These are phyloP conservation scores for Theodoxus fluviatilis DNA, from an alignment of 2,888 invertebrate species.

Conservation along the genomic window DNA sequence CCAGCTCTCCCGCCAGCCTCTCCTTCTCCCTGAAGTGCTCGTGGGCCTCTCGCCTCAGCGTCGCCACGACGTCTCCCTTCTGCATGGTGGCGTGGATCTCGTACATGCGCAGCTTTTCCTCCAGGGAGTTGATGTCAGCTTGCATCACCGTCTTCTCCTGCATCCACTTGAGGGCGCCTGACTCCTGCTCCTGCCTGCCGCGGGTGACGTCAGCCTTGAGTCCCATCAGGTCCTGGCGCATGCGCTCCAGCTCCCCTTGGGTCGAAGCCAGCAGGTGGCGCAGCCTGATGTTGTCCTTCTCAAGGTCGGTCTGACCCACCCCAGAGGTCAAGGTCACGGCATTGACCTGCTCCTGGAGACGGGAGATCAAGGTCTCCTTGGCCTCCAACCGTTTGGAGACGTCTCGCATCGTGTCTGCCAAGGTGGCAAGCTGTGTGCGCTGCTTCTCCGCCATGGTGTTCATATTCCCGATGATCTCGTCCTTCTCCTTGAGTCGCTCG, in stretches of 20 bases:
- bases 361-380: constrained; percentile 43
- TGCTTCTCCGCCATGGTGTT: constrained; percentile 48
- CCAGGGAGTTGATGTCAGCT: constrained; percentile 41
- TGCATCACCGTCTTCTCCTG: constrained; percentile 45
- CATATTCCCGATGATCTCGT: constrained; percentile 51
- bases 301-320: constrained; percentile 43
- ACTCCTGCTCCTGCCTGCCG: constrained; percentile 44
- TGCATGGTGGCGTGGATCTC: constrained; percentile 44
- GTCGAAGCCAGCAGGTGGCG: constrained; percentile 45
- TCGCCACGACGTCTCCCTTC: constrained; percentile 46
- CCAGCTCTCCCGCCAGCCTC: constrained; percentile 47
- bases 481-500: constrained; percentile 60
- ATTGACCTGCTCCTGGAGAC: constrained; percentile 39
- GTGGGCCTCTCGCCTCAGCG: constrained; percentile 53
- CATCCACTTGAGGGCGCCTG: constrained; percentile 48
- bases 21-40: constrained; percentile 55
- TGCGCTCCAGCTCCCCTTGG: constrained; percentile 47
- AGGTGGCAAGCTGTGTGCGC: constrained; percentile 47
- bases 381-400: constrained; percentile 44
- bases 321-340: constrained; percentile 27
- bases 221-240: constrained; percentile 44
- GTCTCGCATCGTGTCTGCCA: constrained; percentile 51
- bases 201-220: constrained; percentile 47
- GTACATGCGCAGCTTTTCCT: constrained; percentile 47
- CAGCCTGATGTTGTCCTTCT: constrained; percentile 47